phyloP scores from a whole-genome alignment of 2,888 invertebrate genomes.

The Hirtodrosophila trivittata region DNA sequence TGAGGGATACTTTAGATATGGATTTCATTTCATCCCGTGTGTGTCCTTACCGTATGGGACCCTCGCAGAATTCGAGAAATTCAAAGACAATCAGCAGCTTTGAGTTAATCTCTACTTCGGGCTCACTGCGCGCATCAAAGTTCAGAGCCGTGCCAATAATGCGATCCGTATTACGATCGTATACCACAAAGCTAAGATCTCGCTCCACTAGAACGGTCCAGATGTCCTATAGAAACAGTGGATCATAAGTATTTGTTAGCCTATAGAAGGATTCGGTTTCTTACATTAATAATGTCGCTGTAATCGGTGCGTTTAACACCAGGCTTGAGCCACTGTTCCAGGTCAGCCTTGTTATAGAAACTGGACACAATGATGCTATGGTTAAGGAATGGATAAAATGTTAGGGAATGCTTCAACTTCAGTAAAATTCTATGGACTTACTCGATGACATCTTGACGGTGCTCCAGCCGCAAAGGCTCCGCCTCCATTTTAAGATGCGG shows the following conservation, averaged over 20 bases:
- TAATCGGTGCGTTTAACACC: conserved; percentile 89
- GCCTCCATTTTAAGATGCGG: conserved; percentile 81
- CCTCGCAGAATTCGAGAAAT: conserved; percentile 91
- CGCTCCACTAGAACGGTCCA: conserved; percentile 89
- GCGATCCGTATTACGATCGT: conserved; percentile 85
- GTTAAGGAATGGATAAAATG: not conserved
- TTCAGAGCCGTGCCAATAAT: conserved; percentile 90
- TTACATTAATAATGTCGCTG: conserved; percentile 86
- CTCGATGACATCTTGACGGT: conserved; percentile 89
- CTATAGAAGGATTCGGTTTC: conserved; percentile 3
- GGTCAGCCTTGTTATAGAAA: conserved; percentile 93
- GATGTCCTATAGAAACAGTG: conserved; percentile 83
- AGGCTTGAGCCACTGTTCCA: conserved; percentile 91
- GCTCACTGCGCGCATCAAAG: conserved; percentile 92
- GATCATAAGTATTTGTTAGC: too few relatives aligned
- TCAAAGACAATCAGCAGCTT: conserved; percentile 90
- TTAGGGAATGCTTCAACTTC: not conserved
- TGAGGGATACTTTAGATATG: not conserved
- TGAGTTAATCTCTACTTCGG: conserved; percentile 88
- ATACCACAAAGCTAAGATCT: conserved; percentile 89
- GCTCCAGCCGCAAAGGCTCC: conserved; percentile 83
- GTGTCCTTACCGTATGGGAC: conserved; percentile 87
- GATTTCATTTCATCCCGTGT: too few relatives aligned
- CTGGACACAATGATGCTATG: conserved; percentile 92
- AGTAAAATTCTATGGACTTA: conserved; percentile 83